These are phyloP conservation scores for Tetropium fuscum DNA, from an alignment of 2,888 invertebrate species.

Conservation along the genomic window DNA sequence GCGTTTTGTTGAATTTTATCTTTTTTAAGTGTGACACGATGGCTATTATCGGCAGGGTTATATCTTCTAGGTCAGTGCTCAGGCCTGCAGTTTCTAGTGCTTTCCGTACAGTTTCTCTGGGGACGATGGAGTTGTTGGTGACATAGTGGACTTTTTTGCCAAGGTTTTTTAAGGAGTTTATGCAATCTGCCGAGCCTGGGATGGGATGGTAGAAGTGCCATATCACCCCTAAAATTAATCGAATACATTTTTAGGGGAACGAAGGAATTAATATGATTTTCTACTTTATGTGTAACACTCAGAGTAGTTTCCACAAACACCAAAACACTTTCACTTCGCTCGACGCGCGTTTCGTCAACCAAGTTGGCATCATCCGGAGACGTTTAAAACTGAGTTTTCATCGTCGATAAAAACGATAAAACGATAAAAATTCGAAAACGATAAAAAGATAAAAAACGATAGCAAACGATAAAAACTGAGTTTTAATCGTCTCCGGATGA, in stretches of 20 bases:
- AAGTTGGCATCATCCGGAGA: too few relatives aligned
- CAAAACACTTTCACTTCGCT: too few relatives aligned
- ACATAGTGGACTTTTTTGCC: conserved; percentile 65
- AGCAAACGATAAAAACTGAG: too few relatives aligned
- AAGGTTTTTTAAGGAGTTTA: conserved; percentile 64
- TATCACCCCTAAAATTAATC: conserved; percentile 69
- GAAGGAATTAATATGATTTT: too few relatives aligned
- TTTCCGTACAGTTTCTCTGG: conserved; percentile 58
- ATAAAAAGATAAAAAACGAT: too few relatives aligned
- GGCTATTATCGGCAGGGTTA: conserved; percentile 68
- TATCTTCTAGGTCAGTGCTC: conserved; percentile 58
- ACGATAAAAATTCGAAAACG: too few relatives aligned
- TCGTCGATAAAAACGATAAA: too few relatives aligned
- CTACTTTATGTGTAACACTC: too few relatives aligned
- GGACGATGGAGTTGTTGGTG: conserved; percentile 49
- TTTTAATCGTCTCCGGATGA: too few relatives aligned
- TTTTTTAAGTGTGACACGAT: conserved; percentile 70
- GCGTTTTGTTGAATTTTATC: conserved; percentile 67
- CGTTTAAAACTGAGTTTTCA: too few relatives aligned
- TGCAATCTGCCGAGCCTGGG: conserved; percentile 66
- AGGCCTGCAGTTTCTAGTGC: conserved; percentile 38
- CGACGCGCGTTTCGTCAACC: too few relatives aligned
- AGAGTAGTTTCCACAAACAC: too few relatives aligned
- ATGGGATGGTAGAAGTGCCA: conserved; percentile 63
- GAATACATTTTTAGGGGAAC: neutral